A percentile compares a stretch with the other conserved stretches of the same genome.
Evolutionary conservation across 2,888 invertebrate genomes (phyloP).

Genomic region (Tinea semifulvella): DNA sequence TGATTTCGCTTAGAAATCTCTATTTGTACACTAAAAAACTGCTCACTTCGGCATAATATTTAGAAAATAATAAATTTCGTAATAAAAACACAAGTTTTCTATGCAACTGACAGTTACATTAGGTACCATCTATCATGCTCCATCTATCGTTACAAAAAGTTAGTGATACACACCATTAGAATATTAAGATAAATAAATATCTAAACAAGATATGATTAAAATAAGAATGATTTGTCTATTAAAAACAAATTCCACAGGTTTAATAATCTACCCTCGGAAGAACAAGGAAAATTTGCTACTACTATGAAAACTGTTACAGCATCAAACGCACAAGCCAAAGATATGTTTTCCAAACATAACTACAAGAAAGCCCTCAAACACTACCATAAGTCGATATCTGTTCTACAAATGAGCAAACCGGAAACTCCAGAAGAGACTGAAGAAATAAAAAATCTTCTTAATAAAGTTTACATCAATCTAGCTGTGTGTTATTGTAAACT

Average conservation of each 20-base stretch:
- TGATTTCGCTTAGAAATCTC: too few relatives aligned
- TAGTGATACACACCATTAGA: too few relatives aligned
- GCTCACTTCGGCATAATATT: too few relatives aligned
- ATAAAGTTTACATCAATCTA: slow-evolving; percentile 39
- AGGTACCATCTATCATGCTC: too few relatives aligned
- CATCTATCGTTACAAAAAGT: too few relatives aligned
- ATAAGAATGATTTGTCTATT: too few relatives aligned
- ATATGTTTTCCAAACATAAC: slow-evolving; percentile 31
- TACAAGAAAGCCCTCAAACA: slow-evolving; percentile 34
- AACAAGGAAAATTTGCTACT: slow-evolving; percentile 41
- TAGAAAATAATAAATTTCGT: too few relatives aligned
- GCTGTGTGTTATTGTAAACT: slow-evolving; percentile 48
- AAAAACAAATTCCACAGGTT: slow-evolving; percentile 42
- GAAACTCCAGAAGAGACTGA: slow-evolving; percentile 27
- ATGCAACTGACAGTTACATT: too few relatives aligned
- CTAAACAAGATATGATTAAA: too few relatives aligned
- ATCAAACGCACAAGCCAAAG: slow-evolving; percentile 37
- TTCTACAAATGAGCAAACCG: slow-evolving; percentile 35
- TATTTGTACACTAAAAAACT: too few relatives aligned
- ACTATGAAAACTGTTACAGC: slow-evolving; percentile 40
- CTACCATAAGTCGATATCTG: slow-evolving; percentile 42
- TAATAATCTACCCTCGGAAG: slow-evolving; percentile 40
- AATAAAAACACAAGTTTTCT: too few relatives aligned
- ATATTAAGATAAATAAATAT: too few relatives aligned
- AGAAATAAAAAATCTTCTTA: slow-evolving; percentile 34